Conservation (phyloP, 2,113 vertebrate species). For the Rhinolophus sinicus region DNA sequence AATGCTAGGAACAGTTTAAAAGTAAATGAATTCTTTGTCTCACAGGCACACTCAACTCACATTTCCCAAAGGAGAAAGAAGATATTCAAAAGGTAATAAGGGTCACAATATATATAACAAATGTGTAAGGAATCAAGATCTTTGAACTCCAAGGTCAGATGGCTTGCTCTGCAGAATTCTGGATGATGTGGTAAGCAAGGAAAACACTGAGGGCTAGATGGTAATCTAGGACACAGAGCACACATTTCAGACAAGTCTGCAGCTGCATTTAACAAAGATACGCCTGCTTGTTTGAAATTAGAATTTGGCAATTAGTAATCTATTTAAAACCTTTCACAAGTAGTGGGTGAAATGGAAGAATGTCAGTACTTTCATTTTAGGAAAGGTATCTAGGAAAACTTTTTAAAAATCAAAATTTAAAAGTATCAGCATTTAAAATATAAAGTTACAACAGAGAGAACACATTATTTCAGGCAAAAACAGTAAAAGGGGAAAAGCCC, state of each 20-base stretch:
- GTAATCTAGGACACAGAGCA: not conserved
- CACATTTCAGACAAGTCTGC: not conserved
- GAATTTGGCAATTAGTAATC: slow-evolving; percentile 41
- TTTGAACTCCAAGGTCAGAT: slow-evolving; percentile 48
- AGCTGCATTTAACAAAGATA: slow-evolving; percentile 19
- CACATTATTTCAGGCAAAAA: not conserved
- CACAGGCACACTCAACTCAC: slow-evolving; percentile 28
- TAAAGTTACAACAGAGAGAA: not conserved
- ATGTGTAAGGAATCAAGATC: slow-evolving; percentile 47
- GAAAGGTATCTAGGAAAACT: not conserved
- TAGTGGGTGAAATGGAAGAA: slow-evolving; percentile 35
- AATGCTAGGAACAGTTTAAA: slow-evolving; percentile 40
- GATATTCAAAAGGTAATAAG: slow-evolving; percentile 56
- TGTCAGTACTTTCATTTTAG: slow-evolving; percentile 11
- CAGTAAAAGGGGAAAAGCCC: not conserved
- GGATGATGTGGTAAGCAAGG: slow-evolving; percentile 11
- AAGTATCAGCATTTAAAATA: slow-evolving; percentile 26
- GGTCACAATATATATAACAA: slow-evolving; percentile 13
- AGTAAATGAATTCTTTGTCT: slow-evolving; percentile 56
- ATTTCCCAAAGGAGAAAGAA: slow-evolving; percentile 53
- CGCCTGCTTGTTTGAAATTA: slow-evolving; percentile 30
- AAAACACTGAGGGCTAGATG: slow-evolving; percentile 26
- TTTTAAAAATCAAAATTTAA: not conserved
- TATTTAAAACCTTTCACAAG: slow-evolving; percentile 50
- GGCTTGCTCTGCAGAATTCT: slow-evolving; percentile 21